phyloP scores from a whole-genome alignment of 2,888 invertebrate species.

The Lepidonotus clava region DNA sequence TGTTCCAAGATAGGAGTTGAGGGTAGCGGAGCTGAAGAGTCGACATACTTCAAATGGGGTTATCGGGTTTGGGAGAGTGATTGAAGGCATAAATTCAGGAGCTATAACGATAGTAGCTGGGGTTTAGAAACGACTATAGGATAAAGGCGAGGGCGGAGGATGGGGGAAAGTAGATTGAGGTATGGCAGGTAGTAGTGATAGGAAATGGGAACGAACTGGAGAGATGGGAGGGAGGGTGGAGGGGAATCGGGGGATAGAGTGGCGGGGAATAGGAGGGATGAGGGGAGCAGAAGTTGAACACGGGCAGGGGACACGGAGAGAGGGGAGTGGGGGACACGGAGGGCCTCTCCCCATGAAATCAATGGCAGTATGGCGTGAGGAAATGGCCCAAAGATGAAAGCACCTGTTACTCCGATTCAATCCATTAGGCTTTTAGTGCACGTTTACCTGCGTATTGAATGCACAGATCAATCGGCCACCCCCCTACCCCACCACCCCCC shows the following conservation, averaged over 20 bases:
- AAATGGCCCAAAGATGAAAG: constrained; percentile 44
- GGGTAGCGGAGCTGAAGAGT: too few relatives aligned
- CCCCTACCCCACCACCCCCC: constrained; percentile 11
- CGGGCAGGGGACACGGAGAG: too few relatives aligned
- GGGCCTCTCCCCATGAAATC: too few relatives aligned
- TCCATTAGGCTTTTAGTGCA: constrained; percentile 48
- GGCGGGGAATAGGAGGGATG: neutral
- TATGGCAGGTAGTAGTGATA: neutral
- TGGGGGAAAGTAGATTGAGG: neutral
- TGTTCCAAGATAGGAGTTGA: too few relatives aligned
- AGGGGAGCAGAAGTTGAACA: neutral
- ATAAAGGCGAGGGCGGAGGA: too few relatives aligned
- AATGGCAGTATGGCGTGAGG: constrained; percentile 48
- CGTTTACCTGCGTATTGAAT: constrained; percentile 48
- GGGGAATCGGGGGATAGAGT: neutral
- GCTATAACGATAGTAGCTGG: too few relatives aligned
- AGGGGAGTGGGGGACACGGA: too few relatives aligned
- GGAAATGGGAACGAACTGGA: neutral
- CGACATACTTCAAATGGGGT: too few relatives aligned
- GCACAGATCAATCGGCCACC: constrained; percentile 11
- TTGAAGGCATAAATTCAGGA: too few relatives aligned
- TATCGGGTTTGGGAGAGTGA: too few relatives aligned
- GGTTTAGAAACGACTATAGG: too few relatives aligned
- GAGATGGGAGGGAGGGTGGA: neutral
- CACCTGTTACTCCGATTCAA: constrained; percentile 42